phyloP scores from a whole-genome alignment of 2,113 vertebrate genomes.

The Oreochromis niloticus region DNA sequence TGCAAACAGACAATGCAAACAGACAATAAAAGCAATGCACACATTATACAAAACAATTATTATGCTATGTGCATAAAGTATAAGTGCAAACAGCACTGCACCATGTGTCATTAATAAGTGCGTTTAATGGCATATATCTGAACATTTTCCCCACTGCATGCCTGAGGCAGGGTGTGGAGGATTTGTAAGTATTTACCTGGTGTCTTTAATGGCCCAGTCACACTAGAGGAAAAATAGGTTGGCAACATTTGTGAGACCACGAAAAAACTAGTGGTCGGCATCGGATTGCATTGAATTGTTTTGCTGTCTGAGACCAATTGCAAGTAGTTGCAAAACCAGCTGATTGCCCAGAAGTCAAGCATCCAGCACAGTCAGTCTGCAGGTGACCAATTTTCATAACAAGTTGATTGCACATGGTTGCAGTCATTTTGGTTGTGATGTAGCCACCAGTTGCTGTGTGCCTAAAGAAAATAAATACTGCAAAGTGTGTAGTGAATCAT shows the following conservation, averaged over 20 bases:
- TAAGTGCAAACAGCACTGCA: neutral
- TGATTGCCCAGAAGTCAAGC: neutral
- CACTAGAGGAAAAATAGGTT: neutral
- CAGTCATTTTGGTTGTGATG: neutral
- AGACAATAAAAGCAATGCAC: neutral
- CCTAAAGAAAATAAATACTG: neutral
- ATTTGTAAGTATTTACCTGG: neutral
- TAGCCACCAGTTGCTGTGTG: neutral
- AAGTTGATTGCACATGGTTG: neutral
- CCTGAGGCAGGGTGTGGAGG: neutral
- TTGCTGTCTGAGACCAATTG: neutral
- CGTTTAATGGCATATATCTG: neutral
- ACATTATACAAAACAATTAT: neutral
- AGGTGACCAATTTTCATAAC: neutral
- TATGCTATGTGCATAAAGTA: neutral
- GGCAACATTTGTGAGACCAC: neutral
- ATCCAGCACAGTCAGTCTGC: neutral
- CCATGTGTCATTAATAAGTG: neutral
- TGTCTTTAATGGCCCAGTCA: neutral
- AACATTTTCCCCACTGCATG: rapidly evolving
- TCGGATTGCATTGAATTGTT: neutral
- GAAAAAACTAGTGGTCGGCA: rapidly evolving
- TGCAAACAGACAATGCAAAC: neutral
- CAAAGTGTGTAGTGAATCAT: neutral
- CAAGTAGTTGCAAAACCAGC: neutral